phyloP scores from a whole-genome alignment of 1,140 invertebrate genomes.

The Tetragnatha versicolor region DNA sequence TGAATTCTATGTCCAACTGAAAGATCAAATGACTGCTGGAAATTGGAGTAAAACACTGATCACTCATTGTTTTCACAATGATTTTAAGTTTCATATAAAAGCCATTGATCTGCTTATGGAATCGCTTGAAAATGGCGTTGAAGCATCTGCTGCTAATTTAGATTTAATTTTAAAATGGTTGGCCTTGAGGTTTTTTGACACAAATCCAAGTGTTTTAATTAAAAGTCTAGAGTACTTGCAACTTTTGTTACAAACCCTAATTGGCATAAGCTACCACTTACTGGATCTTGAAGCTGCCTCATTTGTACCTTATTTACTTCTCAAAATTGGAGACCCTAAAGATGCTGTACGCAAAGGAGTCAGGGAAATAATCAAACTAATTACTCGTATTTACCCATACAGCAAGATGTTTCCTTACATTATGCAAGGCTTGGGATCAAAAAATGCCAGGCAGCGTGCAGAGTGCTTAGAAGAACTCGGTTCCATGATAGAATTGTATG shows the following conservation, averaged over 20 bases:
- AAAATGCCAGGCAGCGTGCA: constrained; percentile 93
- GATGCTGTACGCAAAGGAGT: constrained; percentile 91
- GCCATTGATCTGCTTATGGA: constrained; percentile 90
- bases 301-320: constrained; percentile 92
- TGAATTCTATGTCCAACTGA: constrained; percentile 91
- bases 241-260: constrained; percentile 80
- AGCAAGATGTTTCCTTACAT: constrained; percentile 89
- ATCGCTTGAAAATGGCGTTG: constrained; percentile 69
- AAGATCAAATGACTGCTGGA: constrained; percentile 87
- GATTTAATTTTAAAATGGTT: constrained; percentile 97
- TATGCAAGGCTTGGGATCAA: constrained; percentile 94
- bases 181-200: constrained; percentile 95
- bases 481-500: constrained; percentile 84
- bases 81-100: constrained; percentile 96
- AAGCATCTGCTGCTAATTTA: constrained; percentile 85
- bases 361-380: constrained; percentile 82
- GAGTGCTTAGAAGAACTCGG: constrained; percentile 94
- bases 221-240: constrained; percentile 93
- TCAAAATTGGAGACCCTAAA: constrained; percentile 96
- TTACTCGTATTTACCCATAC: constrained; percentile 85
- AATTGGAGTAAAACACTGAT: constrained; percentile 86
- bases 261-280: constrained; percentile 83
- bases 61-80: constrained; percentile 90
- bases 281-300: constrained; percentile 88
- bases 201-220: constrained; percentile 94